Percentiles rank a stretch among this genome's conserved stretches.
Evolutionary conservation across 2,888 invertebrate genomes (phyloP).

Genomic region (Polietes domitor): DNA sequence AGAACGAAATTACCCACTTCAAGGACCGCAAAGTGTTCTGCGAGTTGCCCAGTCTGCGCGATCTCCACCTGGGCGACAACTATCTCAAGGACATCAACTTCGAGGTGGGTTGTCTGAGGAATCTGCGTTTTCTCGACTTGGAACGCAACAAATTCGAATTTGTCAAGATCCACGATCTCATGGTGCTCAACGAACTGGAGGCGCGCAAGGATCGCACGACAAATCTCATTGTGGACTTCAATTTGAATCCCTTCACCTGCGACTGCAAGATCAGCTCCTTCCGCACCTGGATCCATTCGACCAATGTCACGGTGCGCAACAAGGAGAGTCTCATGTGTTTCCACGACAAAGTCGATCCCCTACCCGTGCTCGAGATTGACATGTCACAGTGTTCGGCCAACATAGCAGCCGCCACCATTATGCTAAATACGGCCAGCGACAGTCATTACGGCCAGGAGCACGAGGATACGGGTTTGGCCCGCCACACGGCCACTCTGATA

Average conservation of each 20-base stretch:
- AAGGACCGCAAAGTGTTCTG: slow-evolving; percentile 86
- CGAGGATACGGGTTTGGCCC: slow-evolving; percentile 68
- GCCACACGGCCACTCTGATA: slow-evolving; percentile 79
- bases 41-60: slow-evolving; percentile 85
- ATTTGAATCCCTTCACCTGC: slow-evolving; percentile 87
- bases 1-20: slow-evolving; percentile 87
- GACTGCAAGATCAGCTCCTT: slow-evolving; percentile 84
- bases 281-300: slow-evolving; percentile 84
- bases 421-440: slow-evolving; percentile 73
- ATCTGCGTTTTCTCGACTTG: slow-evolving; percentile 86
- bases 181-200: slow-evolving; percentile 83
- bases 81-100: slow-evolving; percentile 84
- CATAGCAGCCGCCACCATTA: slow-evolving; percentile 76
- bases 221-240: slow-evolving; percentile 84
- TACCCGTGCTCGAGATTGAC: slow-evolving; percentile 75
- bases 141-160: slow-evolving; percentile 85
- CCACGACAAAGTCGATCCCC: slow-evolving; percentile 74
- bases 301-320: slow-evolving; percentile 84
- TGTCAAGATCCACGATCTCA: slow-evolving; percentile 83
- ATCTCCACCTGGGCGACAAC: slow-evolving; percentile 87
- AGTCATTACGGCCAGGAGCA: slow-evolving; percentile 71
- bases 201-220: slow-evolving; percentile 78
- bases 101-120: slow-evolving; percentile 85
- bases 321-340: slow-evolving; percentile 83
- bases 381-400: slow-evolving; percentile 75